Conservation (phyloP, 2,113 vertebrate genomes). For the Microcebus jonahi region DNA sequence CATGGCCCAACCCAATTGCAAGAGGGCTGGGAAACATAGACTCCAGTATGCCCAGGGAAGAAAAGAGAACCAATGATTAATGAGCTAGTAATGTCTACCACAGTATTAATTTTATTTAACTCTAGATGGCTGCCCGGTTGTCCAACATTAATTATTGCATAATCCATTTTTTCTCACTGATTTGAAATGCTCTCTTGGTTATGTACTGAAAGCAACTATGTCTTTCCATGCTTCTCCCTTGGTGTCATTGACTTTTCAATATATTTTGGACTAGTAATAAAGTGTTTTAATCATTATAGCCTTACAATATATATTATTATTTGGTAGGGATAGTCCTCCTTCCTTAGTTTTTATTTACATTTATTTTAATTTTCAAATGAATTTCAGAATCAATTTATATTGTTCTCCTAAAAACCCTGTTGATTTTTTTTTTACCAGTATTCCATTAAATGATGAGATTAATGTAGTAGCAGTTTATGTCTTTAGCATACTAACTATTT, state of each 20-base stretch:
- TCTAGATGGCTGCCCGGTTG: not conserved
- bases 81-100: not conserved
- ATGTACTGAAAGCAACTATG: not conserved
- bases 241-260: not conserved
- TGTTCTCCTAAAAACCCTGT: not conserved
- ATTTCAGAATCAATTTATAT: not conserved
- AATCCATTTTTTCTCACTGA: not conserved
- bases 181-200: not conserved
- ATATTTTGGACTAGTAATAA: not conserved
- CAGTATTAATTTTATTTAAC: not conserved
- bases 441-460: not conserved
- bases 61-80: not conserved
- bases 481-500: not conserved
- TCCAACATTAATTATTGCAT: not conserved
- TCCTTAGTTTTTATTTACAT: not conserved
- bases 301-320: not conserved
- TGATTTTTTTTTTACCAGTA: not conserved
- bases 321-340: not conserved
- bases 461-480: not conserved
- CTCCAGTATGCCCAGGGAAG: not conserved
- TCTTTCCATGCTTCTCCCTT: not conserved
- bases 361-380: not conserved
- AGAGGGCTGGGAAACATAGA: not conserved
- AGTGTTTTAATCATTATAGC: not conserved
- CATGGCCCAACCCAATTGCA: not conserved